Conservation (phyloP, 2,888 invertebrate species). For the Frankliniella intonsa region DNA sequence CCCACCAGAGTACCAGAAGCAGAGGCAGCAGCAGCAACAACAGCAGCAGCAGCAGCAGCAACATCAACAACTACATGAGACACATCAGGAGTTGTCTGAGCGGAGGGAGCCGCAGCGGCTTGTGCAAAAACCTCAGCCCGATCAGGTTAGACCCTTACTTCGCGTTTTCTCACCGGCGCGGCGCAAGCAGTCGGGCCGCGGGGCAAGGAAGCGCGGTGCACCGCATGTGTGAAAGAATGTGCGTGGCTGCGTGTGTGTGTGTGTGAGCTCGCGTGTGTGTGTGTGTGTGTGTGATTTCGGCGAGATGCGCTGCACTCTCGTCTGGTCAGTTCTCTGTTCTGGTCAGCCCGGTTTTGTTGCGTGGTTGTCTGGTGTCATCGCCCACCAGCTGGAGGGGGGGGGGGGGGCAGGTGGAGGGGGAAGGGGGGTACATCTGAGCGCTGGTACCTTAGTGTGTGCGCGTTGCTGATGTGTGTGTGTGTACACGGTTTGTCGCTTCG, state of each 20-base stretch:
- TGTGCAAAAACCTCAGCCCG: background rate
- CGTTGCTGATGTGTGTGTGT: background rate
- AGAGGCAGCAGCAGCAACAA: conserved; percentile 29
- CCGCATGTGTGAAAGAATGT: no score
- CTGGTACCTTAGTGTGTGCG: background rate
- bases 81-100: background rate
- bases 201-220: no score
- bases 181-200: no score
- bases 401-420: background rate
- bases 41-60: conserved; percentile 33
- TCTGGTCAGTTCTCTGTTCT: conserved; percentile 15
- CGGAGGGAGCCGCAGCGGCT: background rate
- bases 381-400: background rate
- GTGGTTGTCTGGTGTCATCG: conserved; percentile 1
- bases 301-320: background rate
- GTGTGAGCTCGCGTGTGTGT: background rate
- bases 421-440: no score
- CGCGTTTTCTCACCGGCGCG: background rate
- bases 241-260: background rate
- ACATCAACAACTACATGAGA: conserved; percentile 34
- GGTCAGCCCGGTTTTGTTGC: conserved; percentile 18
- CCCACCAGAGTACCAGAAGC: background rate
- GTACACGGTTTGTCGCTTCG: conserved; percentile 19
- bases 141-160: conserved; percentile 8
- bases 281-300: background rate